These are phyloP conservation scores for Lates japonicus DNA, from an alignment of 2,797 vertebrate genomes.

Conservation along the genomic window DNA sequence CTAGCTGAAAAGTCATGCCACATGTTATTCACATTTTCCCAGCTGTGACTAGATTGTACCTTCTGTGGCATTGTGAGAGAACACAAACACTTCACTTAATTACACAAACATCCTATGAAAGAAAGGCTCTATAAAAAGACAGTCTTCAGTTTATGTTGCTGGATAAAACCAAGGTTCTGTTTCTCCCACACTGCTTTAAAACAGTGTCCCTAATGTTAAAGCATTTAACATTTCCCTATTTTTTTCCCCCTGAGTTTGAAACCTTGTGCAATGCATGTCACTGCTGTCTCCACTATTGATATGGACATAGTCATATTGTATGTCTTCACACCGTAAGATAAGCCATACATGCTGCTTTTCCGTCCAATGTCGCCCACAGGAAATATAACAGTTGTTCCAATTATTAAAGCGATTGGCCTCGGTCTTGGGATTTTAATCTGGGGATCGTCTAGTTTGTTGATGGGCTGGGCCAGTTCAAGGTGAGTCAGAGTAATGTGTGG, in stretches of 20 bases:
- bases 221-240: too few relatives aligned
- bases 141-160: background rate
- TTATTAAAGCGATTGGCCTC: conserved; percentile 93
- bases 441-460: conserved; percentile 91
- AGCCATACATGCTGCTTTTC: background rate
- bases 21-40: background rate
- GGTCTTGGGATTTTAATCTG: conserved; percentile 93
- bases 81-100: background rate
- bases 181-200: background rate
- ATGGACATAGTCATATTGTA: background rate
- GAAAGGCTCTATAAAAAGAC: background rate
- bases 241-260: background rate
- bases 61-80: background rate
- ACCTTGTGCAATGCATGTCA: background rate
- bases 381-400: conserved; percentile 89
- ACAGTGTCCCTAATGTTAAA: background rate
- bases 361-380: conserved; percentile 78
- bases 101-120: background rate
- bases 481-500: conserved; percentile 61
- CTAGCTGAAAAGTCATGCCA: too few relatives aligned
- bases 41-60: background rate
- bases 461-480: conserved; percentile 95
- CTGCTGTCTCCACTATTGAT: background rate
- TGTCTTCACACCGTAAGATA: background rate
- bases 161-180: background rate